A percentile compares a stretch with the other conserved stretches of the same genome.
Conservation (phyloP, 2,797 vertebrate genomes). For the Brachyalestes nurse region DNA sequence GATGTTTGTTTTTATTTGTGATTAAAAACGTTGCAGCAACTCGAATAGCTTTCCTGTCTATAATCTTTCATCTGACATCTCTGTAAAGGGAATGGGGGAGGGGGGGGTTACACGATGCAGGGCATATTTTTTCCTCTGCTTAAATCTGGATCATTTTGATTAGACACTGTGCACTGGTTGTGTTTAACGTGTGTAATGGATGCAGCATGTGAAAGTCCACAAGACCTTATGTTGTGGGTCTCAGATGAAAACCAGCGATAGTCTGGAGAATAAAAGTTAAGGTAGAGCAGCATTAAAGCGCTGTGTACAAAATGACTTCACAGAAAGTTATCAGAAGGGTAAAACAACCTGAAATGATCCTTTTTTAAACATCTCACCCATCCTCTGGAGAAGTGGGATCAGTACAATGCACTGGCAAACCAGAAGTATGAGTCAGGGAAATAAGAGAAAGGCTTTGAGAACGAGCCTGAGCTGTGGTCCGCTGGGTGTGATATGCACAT, state of each 20-base stretch:
- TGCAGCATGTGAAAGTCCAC: neutral
- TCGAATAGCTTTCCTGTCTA: neutral
- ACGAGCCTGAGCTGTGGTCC: neutral
- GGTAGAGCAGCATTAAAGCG: neutral
- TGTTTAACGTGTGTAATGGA: neutral
- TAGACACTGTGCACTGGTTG: neutral
- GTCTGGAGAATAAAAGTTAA: neutral
- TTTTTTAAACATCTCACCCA: neutral
- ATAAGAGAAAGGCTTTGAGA: neutral
- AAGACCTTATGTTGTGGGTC: neutral
- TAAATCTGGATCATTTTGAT: neutral
- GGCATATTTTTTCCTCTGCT: neutral
- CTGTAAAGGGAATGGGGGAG: neutral
- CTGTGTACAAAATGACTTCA: neutral
- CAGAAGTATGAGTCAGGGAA: neutral
- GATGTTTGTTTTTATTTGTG: neutral
- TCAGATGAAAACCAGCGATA: neutral
- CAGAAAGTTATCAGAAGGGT: neutral
- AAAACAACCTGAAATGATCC: neutral
- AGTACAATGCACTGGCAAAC: slow-evolving; percentile 1
- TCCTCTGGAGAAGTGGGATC: neutral
- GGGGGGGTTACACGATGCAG: neutral
- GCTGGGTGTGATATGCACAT: neutral
- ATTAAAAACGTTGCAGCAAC: neutral
- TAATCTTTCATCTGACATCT: neutral